A percentile compares a stretch with the other conserved stretches of the same genome.
phyloP scores from a whole-genome alignment of 2,888 invertebrate species.

The Zygogramma bicolorata region DNA sequence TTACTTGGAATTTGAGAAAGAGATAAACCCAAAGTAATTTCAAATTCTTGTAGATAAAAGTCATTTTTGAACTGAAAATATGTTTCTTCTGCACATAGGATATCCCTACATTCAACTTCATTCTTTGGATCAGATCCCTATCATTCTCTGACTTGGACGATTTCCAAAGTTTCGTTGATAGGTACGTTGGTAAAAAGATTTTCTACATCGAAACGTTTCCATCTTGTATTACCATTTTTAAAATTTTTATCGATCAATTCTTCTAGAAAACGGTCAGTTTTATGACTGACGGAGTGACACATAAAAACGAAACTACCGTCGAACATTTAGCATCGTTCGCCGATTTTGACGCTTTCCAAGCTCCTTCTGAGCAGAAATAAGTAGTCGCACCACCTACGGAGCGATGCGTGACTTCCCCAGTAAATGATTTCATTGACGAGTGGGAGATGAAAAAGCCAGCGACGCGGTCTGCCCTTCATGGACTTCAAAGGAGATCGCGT shows the following conservation, averaged over 20 bases:
- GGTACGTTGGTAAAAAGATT: no score
- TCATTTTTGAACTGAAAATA: no score
- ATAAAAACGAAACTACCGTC: constrained; percentile 49
- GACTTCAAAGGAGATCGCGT: constrained; percentile 35
- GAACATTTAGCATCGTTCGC: constrained; percentile 51
- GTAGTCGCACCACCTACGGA: constrained; percentile 51
- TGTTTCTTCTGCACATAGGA: no score
- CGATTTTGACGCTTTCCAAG: constrained; percentile 55
- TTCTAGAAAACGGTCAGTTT: not conserved
- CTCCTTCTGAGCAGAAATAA: constrained; percentile 49
- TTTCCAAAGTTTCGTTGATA: no score
- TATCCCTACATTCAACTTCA: no score
- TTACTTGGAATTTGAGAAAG: no score
- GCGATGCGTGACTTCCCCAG: constrained; percentile 46
- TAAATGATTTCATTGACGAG: constrained; percentile 48
- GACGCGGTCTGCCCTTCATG: constrained; percentile 34
- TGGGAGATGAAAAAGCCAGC: constrained; percentile 37
- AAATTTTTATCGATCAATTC: not conserved
- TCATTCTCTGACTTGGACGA: no score
- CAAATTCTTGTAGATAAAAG: no score
- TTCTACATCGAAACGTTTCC: no score
- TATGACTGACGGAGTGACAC: not conserved
- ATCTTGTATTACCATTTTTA: no score
- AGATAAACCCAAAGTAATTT: no score
- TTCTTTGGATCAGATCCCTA: no score